phyloP scores from a whole-genome alignment of 2,113 vertebrate genomes.

The Callipepla californica region DNA sequence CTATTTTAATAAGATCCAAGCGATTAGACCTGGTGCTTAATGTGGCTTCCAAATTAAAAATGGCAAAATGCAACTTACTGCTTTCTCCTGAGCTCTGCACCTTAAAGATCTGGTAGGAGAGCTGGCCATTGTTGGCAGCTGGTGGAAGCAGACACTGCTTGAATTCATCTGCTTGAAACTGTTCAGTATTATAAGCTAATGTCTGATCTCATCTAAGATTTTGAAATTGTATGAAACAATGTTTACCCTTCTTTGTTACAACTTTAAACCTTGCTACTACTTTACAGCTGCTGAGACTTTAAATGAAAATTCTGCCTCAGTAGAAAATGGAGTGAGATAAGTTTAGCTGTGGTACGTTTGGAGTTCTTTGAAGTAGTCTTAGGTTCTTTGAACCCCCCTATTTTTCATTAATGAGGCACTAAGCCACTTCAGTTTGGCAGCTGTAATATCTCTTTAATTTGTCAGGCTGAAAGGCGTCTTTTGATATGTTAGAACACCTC shows the following conservation, averaged over 20 bases:
- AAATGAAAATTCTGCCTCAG: neutral
- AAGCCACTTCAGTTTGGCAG: slow-evolving; percentile 1
- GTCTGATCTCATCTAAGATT: neutral
- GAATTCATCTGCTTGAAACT: neutral
- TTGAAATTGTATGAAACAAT: neutral
- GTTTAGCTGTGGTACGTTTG: neutral
- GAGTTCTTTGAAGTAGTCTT: neutral
- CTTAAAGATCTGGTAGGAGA: neutral
- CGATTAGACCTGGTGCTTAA: neutral
- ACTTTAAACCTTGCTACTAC: neutral
- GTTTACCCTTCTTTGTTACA: neutral
- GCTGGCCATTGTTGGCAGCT: neutral
- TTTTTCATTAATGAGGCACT: slow-evolving; percentile 14
- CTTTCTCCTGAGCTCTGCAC: neutral
- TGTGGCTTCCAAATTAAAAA: neutral
- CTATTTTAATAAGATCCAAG: neutral
- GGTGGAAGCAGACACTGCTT: neutral
- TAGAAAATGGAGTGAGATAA: neutral
- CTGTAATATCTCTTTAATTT: slow-evolving; percentile 28
- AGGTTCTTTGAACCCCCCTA: neutral
- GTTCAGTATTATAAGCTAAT: neutral
- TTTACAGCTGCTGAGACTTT: neutral
- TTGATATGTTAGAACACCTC: neutral
- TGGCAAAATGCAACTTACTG: neutral
- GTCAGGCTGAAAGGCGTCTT: neutral